Evolutionary conservation across 2,797 vertebrate genomes (phyloP).

Genomic region (Pitangus sulphuratus): DNA sequence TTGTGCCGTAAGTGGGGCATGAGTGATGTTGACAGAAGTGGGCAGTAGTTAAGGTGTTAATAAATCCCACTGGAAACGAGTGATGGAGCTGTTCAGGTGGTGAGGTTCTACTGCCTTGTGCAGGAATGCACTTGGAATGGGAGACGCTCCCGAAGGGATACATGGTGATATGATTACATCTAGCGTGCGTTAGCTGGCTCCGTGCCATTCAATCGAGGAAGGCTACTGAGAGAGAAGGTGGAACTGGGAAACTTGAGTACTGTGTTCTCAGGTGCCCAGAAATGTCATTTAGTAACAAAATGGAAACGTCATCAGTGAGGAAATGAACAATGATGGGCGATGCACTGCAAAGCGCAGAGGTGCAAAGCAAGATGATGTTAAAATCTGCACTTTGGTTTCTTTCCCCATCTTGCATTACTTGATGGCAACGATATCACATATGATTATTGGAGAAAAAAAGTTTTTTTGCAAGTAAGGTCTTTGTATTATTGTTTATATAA

Average conservation of each 20-base stretch:
- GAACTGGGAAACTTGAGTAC: not conserved
- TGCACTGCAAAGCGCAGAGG: not conserved
- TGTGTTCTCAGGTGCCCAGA: not conserved
- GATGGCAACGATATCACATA: accelerated
- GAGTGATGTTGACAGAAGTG: not conserved
- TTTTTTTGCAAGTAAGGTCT: not conserved
- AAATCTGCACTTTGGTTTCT: not conserved
- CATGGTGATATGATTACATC: accelerated
- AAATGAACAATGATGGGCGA: accelerated
- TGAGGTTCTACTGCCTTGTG: not conserved
- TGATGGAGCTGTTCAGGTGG: not conserved
- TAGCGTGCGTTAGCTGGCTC: not conserved
- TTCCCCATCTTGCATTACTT: not conserved
- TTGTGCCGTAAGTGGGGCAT: accelerated
- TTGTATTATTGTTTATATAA: not conserved
- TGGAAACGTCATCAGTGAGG: not conserved
- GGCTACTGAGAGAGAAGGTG: not conserved
- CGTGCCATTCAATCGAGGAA: not conserved
- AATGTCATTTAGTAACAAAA: not conserved
- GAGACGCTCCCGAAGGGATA: not conserved
- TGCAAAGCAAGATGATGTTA: not conserved
- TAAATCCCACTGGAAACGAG: not conserved
- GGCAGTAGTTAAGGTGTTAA: not conserved
- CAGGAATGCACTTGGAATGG: not conserved
- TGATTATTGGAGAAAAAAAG: not conserved